A percentile compares a stretch with the other conserved stretches of the same genome.
These are phyloP conservation scores for Trachops cirrhosus DNA, from an alignment of 2,797 vertebrate genomes.

Conservation along the genomic window DNA sequence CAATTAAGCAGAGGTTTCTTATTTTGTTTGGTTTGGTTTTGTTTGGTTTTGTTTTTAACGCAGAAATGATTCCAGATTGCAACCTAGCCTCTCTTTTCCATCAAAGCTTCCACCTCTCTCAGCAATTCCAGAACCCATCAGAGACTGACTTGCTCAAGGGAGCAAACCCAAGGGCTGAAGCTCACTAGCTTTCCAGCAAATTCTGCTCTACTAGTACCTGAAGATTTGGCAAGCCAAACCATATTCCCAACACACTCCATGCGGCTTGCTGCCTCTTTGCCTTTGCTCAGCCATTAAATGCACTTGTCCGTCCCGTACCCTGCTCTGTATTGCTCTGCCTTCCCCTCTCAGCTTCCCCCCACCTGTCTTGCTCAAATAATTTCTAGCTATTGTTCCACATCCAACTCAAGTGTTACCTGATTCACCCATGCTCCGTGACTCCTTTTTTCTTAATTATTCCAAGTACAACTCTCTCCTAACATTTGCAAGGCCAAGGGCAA, in stretches of 20 bases:
- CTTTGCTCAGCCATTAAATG: neutral
- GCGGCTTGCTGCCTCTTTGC: neutral
- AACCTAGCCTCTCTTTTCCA: neutral
- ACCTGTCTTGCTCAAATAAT: neutral
- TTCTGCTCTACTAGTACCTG: neutral
- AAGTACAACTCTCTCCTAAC: neutral
- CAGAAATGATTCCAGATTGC: neutral
- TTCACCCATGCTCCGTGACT: neutral
- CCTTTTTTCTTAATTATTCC: neutral
- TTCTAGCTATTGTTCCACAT: neutral
- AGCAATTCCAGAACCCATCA: neutral
- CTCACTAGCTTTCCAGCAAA: neutral
- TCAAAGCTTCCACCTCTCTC: neutral
- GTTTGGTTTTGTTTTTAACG: neutral
- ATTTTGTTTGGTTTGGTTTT: neutral
- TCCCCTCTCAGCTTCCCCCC: neutral
- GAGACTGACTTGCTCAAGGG: neutral
- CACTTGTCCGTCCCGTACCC: rapidly evolving
- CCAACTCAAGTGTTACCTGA: neutral
- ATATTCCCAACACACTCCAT: neutral
- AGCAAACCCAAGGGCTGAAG: neutral
- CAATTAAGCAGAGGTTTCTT: neutral
- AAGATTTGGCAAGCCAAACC: neutral
- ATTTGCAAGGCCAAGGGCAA: neutral
- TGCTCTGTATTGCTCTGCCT: neutral